A percentile compares a stretch with the other conserved stretches of the same genome.
phyloP scores from a whole-genome alignment of 2,797 vertebrate species.

The Taenioides sp. region DNA sequence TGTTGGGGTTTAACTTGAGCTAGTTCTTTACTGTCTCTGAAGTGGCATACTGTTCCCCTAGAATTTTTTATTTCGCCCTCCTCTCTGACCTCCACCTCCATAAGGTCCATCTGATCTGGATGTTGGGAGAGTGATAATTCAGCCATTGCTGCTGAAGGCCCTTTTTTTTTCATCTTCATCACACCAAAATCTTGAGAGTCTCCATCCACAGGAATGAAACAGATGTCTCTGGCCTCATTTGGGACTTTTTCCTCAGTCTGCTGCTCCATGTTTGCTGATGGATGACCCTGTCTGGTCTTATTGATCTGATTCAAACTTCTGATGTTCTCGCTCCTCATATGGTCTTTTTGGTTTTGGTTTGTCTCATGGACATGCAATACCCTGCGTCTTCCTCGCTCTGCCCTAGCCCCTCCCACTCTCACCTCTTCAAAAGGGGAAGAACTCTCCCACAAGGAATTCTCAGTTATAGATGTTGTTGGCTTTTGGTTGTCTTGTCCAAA shows the following conservation, averaged over 20 bases:
- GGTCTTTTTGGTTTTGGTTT: conserved; percentile 53
- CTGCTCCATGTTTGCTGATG: conserved; percentile 51
- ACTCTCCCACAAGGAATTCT: conserved; percentile 57
- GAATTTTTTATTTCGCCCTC: conserved; percentile 39
- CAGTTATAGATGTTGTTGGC: conserved; percentile 70
- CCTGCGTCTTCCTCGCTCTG: conserved; percentile 63
- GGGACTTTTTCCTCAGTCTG: conserved; percentile 15
- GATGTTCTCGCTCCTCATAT: conserved; percentile 47
- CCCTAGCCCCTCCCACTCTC: conserved; percentile 68
- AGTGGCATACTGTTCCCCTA: conserved; percentile 51
- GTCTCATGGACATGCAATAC: conserved; percentile 61
- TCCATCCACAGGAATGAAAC: conserved; percentile 24
- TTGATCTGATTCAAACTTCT: conserved; percentile 40
- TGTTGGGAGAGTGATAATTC: conserved; percentile 27
- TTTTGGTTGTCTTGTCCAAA: conserved; percentile 54
- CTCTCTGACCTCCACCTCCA: conserved; percentile 24
- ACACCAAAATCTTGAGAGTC: conserved; percentile 22
- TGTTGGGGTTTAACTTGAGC: conserved; percentile 54
- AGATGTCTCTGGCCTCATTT: conserved; percentile 17
- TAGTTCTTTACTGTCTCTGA: conserved; percentile 58
- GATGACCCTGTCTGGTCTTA: conserved; percentile 32
- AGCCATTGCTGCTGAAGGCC: conserved; percentile 14
- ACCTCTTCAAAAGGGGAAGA: conserved; percentile 59
- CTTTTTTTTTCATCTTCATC: conserved; percentile 29
- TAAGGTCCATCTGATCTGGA: conserved; percentile 34